Conservation (phyloP, 2,888 invertebrate genomes). For the Luffia ferchaultella region DNA sequence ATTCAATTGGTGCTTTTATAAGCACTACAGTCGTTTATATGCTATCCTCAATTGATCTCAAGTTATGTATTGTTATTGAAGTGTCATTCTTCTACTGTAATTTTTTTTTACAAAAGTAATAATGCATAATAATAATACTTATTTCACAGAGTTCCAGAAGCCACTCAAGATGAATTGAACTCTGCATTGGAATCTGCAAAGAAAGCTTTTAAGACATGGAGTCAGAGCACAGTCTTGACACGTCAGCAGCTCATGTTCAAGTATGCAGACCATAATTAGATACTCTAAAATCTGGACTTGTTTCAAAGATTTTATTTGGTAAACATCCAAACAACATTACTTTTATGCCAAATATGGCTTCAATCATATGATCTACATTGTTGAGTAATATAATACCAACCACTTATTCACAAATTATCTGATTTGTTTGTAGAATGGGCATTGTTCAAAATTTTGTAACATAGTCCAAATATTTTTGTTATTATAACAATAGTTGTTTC, state of each 20-base stretch:
- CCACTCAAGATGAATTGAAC: slow-evolving; percentile 89
- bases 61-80: no score
- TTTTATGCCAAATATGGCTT: not conserved
- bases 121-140: not conserved
- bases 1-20: no score
- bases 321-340: not conserved
- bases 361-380: not conserved
- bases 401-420: not conserved
- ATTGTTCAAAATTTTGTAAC: no score
- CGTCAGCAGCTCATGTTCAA: slow-evolving; percentile 94
- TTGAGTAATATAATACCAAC: not conserved
- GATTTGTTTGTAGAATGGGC: no score
- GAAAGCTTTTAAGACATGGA: slow-evolving; percentile 84
- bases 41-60: no score
- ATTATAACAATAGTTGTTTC: no score
- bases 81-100: no score
- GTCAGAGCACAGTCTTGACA: slow-evolving; percentile 87
- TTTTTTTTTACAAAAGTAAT: no score
- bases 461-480: no score
- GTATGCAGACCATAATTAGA: slow-evolving; percentile 28
- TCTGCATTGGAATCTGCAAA: slow-evolving; percentile 87
- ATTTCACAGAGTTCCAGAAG: slow-evolving; percentile 80
- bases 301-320: not conserved
- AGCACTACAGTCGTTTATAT: no score
- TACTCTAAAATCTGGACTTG: not conserved